A percentile compares a stretch with the other conserved stretches of the same genome.
These are phyloP conservation scores for Pelosia muscerda DNA, from an alignment of 2,888 invertebrate species.

Conservation along the genomic window DNA sequence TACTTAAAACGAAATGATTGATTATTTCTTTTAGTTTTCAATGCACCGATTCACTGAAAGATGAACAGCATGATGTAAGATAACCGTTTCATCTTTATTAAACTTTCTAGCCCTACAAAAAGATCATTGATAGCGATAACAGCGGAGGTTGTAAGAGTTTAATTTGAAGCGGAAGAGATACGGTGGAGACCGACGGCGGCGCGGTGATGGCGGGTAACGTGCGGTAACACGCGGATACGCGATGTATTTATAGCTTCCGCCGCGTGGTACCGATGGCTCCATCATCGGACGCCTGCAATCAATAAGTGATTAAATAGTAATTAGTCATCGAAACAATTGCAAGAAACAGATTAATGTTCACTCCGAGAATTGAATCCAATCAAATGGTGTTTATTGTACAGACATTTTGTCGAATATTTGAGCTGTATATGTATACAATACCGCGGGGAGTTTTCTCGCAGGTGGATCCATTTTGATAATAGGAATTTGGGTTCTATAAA, in stretches of 20 bases:
- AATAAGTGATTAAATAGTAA: conserved; percentile 1
- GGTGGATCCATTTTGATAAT: neutral
- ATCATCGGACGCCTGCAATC: neutral
- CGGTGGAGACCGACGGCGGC: neutral
- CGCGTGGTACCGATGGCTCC: neutral
- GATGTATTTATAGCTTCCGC: neutral
- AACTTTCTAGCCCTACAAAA: neutral
- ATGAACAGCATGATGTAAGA: accelerated
- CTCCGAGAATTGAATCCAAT: neutral
- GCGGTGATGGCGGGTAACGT: neutral
- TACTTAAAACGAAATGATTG: neutral
- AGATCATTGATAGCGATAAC: neutral
- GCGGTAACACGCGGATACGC: neutral
- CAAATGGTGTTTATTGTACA: neutral
- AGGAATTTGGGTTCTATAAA: too few species aligned
- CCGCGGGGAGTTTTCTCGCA: neutral
- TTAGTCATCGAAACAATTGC: neutral
- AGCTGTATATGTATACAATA: neutral
- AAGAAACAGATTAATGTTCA: conserved; percentile 1
- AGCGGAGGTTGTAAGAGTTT: neutral
- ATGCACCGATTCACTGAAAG: neutral
- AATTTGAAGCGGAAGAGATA: neutral
- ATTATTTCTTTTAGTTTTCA: neutral
- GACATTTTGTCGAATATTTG: neutral
- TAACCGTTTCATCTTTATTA: neutral